Base-by-base conservation (phyloP, 2,888 invertebrate species). In the Marronus borbonicus region DNA sequence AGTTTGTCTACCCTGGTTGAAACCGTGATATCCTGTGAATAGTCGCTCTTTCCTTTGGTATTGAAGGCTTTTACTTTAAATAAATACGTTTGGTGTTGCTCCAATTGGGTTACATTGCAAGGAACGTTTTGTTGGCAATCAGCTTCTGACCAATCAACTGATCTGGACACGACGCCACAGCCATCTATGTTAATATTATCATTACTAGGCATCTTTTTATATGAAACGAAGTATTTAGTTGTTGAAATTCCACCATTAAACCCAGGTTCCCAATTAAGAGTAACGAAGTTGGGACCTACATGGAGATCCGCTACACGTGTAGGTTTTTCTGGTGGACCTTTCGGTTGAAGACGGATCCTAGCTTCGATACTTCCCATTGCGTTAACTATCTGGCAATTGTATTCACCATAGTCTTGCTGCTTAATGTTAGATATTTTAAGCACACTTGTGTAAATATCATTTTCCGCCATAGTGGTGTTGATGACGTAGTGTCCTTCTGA, bases 31-130 rank as follows among this genome's bases (percentile, higher is more conserved):
- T 96, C 96, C 84, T 95, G 95, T 0, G 97, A 97, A 85, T 94
- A 96, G 81, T 95, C 95, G 80, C 97, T 97, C 82, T 79, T 79
- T 17, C 96, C 96, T 88, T 96, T 96, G 0, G 95, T 94, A 86
- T 97, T 97, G 81, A 95, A 91, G 0, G 97, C 97, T 89, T 96
- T 96, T 79, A 95, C 93, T 91, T 96, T 96, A 89, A 97, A 96
- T 0, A 94, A 91, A 87, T 97, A 97, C 36, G 93, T 93, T 86
- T 95, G 96, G 87, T 97, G 95, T 84, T 97, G 97, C 76, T 96
- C 96, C 74, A 97, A 91, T 77, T 93, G 91, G 1, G 94, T 94
- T 1, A 97, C 94, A 85, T 96, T 97, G 89, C 97, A 97, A 0
- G 97, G 97, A 86, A 96, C 96, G 81, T 93, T 92, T 50, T 93